Base-by-base conservation (phyloP, 2,797 vertebrate genomes). In the Aeoliscus strigatus region DNA sequence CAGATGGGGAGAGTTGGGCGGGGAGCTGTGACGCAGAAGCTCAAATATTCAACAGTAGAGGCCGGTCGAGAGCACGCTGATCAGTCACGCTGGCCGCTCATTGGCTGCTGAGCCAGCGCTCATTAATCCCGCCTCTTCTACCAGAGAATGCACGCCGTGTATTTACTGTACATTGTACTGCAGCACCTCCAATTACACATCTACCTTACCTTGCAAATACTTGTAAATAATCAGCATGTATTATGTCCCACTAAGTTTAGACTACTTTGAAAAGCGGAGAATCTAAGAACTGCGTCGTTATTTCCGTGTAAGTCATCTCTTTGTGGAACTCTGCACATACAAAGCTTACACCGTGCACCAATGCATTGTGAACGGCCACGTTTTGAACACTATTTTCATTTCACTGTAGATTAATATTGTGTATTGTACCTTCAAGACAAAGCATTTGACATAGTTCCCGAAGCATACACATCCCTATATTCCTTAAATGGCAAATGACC, bases 1-100 rank as follows among this genome's bases (percentile, higher is more conserved):
- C 90, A 90, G 87, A 79, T 79, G 39, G 62, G 36, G 68, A 71
- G 76, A 74, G 77, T 84, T 78, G 76, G 88, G 85, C 80, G 86
- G 86, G 71, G 26, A 39, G 29, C 36, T 15, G 64, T 73, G 82
- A 84, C 80, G 83, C 80, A 71, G 15, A 48, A 52, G 66, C 66
- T 70, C 48, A 84, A 67, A 67, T 60, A 61, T 73, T 73, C 67
- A 60, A 67, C 69, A 79, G 66, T 72, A 70, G 66, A 75, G 68
- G 61, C 45, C 30, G 57, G 67, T 41, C 33, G 39, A 1, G 36
- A 39, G 62, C 62, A 41, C 62, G 70, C 73, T 49, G 60, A 44
- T 58, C 60, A 2, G 24, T 11, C 41, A 55, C 12, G n/a, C 16
- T 18, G 14, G 1, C 26, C 1, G 17, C 36, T 42, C 51, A 81